Evolutionary conservation across 30 jellyfish, hydroid and myxozoan species (phyloP), one percentile per base, ranked within the genome.

Genomic region (Chrysaora quinquecirrha): DNA sequence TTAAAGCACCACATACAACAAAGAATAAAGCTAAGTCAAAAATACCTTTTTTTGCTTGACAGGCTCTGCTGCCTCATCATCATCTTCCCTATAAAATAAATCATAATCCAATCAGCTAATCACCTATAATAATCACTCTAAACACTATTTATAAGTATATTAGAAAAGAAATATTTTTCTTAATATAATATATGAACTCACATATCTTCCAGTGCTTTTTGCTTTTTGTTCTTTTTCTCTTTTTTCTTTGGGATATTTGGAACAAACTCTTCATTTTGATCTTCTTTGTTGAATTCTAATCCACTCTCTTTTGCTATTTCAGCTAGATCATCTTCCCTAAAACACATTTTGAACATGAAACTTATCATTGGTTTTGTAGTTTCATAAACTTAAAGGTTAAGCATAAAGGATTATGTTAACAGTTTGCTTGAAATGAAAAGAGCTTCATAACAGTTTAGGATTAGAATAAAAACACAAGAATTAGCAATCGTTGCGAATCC

Each of bases 281-380:
- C 86, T 48, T 73, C 74, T 25, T 67, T 46, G 25, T 49, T 18
- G 30, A 90, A 33, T 2, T 76, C 90, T 21, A 90, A 84, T 4
- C 97, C 97, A 84, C 96, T 80, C 33, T 90, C 96, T 66, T 84
- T 84, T 1, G 97, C 97, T 48, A 90, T 83, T 50, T 90, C 97
- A 16, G 71, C 97, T 11, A 90, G 34, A 65, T 90, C 97, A 78
- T 90, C 75, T 71, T 90, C 97, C 97, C 97, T 90, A 38, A 1
- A 66, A 67, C 16, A 43, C 16, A 16, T 6, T 6, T 43, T 16
- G 16, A 43, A 43, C 16, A 43, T 9, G 12, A 6, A 43, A 16
- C 16, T 6, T 6, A 9, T 43, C 58, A 43, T 6, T 6, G 16
- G 9, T 6, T 9, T 16, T 43, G 16, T 9, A 9, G 16, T 6